These are phyloP conservation scores for Macrosteles quadrilineatus DNA, from an alignment of 1,140 invertebrate species.

Conservation along the genomic window DNA sequence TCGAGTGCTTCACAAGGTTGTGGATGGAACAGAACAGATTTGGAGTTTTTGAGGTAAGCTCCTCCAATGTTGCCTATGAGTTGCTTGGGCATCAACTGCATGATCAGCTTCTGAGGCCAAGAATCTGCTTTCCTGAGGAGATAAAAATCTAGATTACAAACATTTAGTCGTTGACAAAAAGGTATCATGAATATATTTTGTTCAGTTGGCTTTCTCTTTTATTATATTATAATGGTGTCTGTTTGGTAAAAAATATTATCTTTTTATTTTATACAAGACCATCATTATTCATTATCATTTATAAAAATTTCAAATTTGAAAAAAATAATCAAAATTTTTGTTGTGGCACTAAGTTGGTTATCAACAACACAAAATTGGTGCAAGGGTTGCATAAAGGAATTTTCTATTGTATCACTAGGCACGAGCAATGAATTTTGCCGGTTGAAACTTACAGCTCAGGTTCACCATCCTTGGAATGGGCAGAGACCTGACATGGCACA, in stretches of 20 bases:
- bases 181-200: background rate
- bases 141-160: constrained; percentile 33
- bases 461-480: constrained; percentile 77
- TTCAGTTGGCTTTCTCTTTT: too few species aligned
- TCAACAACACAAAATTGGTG: background rate
- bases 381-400: too few species aligned
- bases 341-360: background rate
- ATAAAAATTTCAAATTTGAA: too few species aligned
- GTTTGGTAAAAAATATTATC: too few species aligned
- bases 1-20: constrained; percentile 76
- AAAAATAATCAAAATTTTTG: too few species aligned
- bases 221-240: too few species aligned
- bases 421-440: too few species aligned
- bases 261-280: too few species aligned
- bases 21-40: constrained; percentile 81
- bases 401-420: too few species aligned
- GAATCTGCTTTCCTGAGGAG: constrained; percentile 76
- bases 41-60: constrained; percentile 82
- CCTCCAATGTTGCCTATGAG: constrained; percentile 86
- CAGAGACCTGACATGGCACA: constrained; percentile 81
- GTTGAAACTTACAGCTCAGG: constrained; percentile 69
- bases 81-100: constrained; percentile 92
- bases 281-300: too few species aligned
- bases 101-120: constrained; percentile 89
- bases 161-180: too few species aligned